Evolutionary conservation across 53 echinoderm and acorn worm species (phyloP), one percentile per base, ranked within the genome.

Genomic region (Patiria pectinifera): DNA sequence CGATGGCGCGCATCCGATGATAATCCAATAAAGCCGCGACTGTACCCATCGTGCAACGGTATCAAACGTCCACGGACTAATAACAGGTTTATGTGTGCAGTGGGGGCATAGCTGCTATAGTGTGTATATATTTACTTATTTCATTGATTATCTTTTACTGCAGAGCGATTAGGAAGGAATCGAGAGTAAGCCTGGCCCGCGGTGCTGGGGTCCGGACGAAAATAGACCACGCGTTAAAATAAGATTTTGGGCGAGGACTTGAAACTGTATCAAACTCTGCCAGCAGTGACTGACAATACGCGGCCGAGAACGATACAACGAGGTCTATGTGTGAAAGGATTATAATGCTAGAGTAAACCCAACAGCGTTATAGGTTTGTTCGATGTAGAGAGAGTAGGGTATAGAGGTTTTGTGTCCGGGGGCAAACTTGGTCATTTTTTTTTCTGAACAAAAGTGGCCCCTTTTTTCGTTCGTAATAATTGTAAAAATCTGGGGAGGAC

Each of bases 51-150:
- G 48, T 79, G 80, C 45, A 2, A 79, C 45, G 13, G 80, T 79
- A 79, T 79, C 80, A 79, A 79, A 47, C 80, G 43, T 13, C 46
- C 45, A 47, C 26, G 47, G 80, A 79, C 43, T 46, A n/a, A 79
- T 11, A 79, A 47, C 74, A 4, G 74, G 74, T n/a, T 74, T 74
- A 74, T 10, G 23, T 21, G 74, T 74, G 74, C 24, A 21, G 15
- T 66, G 66, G 74, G 22, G 24, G 35, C 35, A 69, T 18, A 74
- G 9, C 74, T n/a, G 74, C 24, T n/a, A 74, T 15, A 69, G 69
- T 69, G 21, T 69, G 22, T 74, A 24, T 74, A 23, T 74, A 23
- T 11, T 13, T 79, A 47, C 45, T 79, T 14, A 47, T 79, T 79
- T 79, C 35, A 35, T 35, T 35, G 35, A 18, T 44, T 79, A 79